These are phyloP conservation scores for Saxidomus purpurata DNA, from an alignment of 1,140 invertebrate genomes.

Conservation along the genomic window DNA sequence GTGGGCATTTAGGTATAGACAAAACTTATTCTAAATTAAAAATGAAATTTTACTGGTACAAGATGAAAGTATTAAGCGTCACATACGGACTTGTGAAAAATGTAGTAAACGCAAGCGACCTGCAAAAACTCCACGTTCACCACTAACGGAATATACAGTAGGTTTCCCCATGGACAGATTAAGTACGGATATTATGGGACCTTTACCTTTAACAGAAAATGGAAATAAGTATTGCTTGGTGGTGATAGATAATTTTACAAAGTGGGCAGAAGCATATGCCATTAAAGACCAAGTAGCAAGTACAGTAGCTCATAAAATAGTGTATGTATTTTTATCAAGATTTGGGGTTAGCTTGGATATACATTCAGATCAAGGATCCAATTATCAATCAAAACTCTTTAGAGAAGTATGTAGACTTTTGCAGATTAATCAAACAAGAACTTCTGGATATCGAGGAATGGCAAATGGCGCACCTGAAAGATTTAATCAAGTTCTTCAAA, in stretches of 20 bases:
- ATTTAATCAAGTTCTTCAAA: constrained; percentile 76
- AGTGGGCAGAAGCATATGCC: neutral
- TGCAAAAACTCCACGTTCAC: neutral
- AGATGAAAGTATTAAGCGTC: neutral
- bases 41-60: constrained; percentile 4
- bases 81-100: neutral
- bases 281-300: neutral
- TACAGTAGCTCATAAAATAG: neutral
- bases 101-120: neutral
- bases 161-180: neutral
- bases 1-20: neutral
- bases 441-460: constrained; percentile 59
- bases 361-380: constrained; percentile 38
- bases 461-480: constrained; percentile 76
- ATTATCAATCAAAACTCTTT: constrained; percentile 62
- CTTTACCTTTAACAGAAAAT: neutral
- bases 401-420: constrained; percentile 33
- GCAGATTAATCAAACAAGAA: constrained; percentile 58
- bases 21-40: no score
- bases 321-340: constrained; percentile 43
- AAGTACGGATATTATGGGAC: neutral
- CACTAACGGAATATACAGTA: neutral
- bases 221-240: constrained; percentile 2
- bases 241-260: neutral
- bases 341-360: constrained; percentile 51